Percentiles rank a stretch among this genome's conserved stretches.
These are phyloP conservation scores for Nemapogon koenigi DNA, from an alignment of 2,888 invertebrate genomes.

Conservation along the genomic window DNA sequence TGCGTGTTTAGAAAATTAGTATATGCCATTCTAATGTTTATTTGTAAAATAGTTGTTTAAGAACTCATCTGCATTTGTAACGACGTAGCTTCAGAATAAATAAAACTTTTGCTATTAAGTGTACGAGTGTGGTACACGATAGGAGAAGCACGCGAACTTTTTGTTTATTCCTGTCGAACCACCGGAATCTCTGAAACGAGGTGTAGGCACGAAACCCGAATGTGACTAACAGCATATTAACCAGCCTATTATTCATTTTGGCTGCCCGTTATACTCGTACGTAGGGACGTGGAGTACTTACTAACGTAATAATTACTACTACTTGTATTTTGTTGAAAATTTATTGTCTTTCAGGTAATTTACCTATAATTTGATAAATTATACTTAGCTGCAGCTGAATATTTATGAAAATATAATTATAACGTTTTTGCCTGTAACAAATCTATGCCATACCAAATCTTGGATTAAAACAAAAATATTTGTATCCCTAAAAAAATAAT, in stretches of 20 bases:
- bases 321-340: too few relatives aligned
- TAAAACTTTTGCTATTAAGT: slow-evolving; percentile 12
- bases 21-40: not conserved
- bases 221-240: slow-evolving; percentile 20
- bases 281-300: too few relatives aligned
- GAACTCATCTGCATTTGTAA: slow-evolving; percentile 11
- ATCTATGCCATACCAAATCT: too few relatives aligned
- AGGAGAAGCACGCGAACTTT: slow-evolving; percentile 24
- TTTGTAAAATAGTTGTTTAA: slow-evolving; percentile 6
- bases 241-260: slow-evolving; percentile 13
- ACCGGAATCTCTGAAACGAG: slow-evolving; percentile 20
- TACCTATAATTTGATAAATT: too few relatives aligned
- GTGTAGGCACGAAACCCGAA: slow-evolving; percentile 21
- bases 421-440: too few relatives aligned
- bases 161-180: slow-evolving; percentile 20
- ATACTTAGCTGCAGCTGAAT: too few relatives aligned
- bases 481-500: too few relatives aligned
- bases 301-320: too few relatives aligned
- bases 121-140: slow-evolving; percentile 12
- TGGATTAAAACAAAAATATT: too few relatives aligned
- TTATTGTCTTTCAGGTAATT: too few relatives aligned
- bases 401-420: too few relatives aligned
- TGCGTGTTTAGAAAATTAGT: not conserved
- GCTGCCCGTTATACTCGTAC: slow-evolving; percentile 2
- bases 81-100: slow-evolving; percentile 9